These are phyloP conservation scores for Itoplectis maculator DNA, from an alignment of 2,888 invertebrate species.

Conservation along the genomic window DNA sequence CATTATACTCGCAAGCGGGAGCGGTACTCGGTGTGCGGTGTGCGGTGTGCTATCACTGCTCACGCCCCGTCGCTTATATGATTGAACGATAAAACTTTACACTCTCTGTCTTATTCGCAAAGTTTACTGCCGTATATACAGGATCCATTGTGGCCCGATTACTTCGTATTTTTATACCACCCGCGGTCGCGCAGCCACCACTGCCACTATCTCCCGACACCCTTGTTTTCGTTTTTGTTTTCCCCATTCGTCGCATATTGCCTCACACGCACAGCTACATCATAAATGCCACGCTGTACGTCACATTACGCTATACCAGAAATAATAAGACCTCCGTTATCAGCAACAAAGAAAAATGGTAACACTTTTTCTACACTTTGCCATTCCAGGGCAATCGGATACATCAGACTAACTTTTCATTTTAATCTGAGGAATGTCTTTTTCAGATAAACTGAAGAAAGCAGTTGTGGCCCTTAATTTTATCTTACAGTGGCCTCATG, in stretches of 20 bases:
- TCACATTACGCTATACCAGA: slow-evolving; percentile 26
- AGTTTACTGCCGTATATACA: slow-evolving; percentile 71
- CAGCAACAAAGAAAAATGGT: background rate
- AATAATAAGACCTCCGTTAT: slow-evolving; percentile 33
- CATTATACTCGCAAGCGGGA: slow-evolving; percentile 30
- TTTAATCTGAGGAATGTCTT: background rate
- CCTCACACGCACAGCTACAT: slow-evolving; percentile 51
- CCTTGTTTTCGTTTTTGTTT: slow-evolving; percentile 39
- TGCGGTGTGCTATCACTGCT: slow-evolving; percentile 68
- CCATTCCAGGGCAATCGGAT: background rate
- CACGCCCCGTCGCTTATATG: slow-evolving; percentile 74
- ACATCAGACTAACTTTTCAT: background rate
- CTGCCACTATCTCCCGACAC: slow-evolving; percentile 14
- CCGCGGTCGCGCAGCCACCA: slow-evolving; percentile 45
- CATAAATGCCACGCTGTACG: slow-evolving; percentile 51
- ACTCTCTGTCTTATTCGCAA: slow-evolving; percentile 62
- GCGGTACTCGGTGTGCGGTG: slow-evolving; percentile 23
- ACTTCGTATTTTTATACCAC: slow-evolving; percentile 70
- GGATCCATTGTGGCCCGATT: slow-evolving; percentile 71
- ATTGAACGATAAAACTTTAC: slow-evolving; percentile 76
- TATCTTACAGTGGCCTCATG: no score
- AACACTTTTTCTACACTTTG: background rate
- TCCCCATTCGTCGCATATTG: slow-evolving; percentile 54
- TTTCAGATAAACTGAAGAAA: background rate
- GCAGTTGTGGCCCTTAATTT: background rate